Conservation (phyloP, 2,797 vertebrate species). For the Halcyon badia region DNA sequence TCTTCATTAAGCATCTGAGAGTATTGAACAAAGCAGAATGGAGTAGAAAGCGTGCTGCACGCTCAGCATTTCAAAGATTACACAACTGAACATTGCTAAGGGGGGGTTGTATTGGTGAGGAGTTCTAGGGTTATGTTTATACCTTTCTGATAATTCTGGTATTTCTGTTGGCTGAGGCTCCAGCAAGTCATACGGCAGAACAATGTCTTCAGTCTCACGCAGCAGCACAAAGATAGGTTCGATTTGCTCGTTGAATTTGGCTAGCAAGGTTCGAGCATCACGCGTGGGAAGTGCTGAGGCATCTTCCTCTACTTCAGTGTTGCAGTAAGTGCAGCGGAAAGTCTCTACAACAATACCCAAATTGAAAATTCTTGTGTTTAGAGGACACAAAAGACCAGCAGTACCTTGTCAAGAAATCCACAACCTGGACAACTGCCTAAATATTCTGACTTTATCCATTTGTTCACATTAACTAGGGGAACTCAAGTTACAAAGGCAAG, state of each 20-base stretch:
- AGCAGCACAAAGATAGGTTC: constrained; percentile 72
- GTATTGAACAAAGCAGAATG: background rate
- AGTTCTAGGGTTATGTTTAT: background rate
- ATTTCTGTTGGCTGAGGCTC: constrained; percentile 74
- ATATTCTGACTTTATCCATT: background rate
- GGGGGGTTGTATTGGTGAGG: background rate
- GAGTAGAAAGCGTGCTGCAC: background rate
- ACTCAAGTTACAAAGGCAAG: background rate
- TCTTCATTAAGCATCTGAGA: background rate
- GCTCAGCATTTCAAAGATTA: background rate
- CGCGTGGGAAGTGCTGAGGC: background rate
- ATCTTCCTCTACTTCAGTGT: constrained; percentile 75
- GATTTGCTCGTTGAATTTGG: constrained; percentile 72
- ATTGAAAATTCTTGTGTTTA: background rate
- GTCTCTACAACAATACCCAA: constrained; percentile 51
- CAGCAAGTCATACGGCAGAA: constrained; percentile 59
- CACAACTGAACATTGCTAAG: background rate
- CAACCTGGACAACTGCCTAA: background rate
- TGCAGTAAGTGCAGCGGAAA: constrained; percentile 78
- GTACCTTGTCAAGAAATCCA: background rate
- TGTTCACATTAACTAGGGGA: background rate
- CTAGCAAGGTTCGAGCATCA: constrained; percentile 49
- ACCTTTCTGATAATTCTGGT: constrained; percentile 64
- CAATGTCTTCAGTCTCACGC: constrained; percentile 54
- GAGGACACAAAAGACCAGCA: background rate